Evolutionary conservation across 2,888 invertebrate species (phyloP).

Genomic region (Drosophila kokeensis): DNA sequence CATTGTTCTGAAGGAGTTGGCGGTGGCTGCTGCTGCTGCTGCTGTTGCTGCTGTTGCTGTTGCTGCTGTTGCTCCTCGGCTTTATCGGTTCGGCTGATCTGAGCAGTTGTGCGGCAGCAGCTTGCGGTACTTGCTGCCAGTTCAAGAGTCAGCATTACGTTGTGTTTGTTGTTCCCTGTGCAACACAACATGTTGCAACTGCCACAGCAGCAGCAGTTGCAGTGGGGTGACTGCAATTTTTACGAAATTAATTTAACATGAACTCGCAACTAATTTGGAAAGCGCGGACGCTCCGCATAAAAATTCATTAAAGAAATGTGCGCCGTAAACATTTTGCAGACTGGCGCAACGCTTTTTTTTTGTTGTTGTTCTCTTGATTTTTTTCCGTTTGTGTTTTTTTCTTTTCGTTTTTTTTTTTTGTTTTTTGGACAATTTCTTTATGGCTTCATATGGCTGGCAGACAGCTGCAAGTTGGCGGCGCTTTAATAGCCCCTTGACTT

Average conservation of each 20-base stretch:
- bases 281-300: constrained; percentile 53
- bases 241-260: constrained; percentile 75
- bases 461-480: constrained; percentile 74
- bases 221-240: constrained; percentile 39
- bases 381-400: constrained; percentile 11
- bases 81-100: constrained; percentile 54
- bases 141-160: constrained; percentile 72
- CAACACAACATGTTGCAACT: constrained; percentile 45
- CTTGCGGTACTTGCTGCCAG: constrained; percentile 74
- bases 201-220: constrained; percentile 37
- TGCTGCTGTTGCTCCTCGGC: constrained; percentile 39
- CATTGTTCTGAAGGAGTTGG: constrained; percentile 75
- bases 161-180: constrained; percentile 29
- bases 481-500: constrained; percentile 75
- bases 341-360: constrained; percentile 18
- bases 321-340: constrained; percentile 39
- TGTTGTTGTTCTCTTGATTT: constrained; percentile 5
- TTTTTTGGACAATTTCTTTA: constrained; percentile 68
- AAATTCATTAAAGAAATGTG: constrained; percentile 72
- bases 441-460: constrained; percentile 75
- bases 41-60: constrained; percentile 20
- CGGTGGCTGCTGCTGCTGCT: constrained; percentile 30
- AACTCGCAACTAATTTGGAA: constrained; percentile 73
- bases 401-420: background rate
- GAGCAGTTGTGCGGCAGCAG: constrained; percentile 37